Evolutionary conservation across 1,140 invertebrate species (phyloP).

Genomic region (Ceratoteleas bidentatus): DNA sequence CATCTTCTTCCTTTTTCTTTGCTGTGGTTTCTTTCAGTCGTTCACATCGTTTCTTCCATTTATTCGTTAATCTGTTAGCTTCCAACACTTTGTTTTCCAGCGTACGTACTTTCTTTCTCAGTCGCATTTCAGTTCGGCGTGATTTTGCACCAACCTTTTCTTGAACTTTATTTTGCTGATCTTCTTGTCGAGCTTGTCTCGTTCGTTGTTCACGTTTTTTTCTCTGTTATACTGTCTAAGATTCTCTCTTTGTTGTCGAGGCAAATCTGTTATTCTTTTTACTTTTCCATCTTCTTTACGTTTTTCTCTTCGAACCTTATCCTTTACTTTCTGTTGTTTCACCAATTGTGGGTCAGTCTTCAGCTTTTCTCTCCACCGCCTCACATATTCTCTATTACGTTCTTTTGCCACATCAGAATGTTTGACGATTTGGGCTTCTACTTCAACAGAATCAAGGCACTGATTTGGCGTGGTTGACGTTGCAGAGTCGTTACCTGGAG

Average conservation of each 20-base stretch:
- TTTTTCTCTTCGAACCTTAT: slow-evolving; percentile 4
- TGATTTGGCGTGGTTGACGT: background rate
- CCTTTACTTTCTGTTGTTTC: background rate
- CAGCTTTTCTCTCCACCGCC: slow-evolving; percentile 8
- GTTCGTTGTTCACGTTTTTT: slow-evolving; percentile 12
- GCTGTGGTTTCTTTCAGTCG: background rate
- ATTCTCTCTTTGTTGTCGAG: background rate
- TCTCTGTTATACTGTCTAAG: slow-evolving; percentile 10
- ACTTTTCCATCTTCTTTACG: slow-evolving; percentile 3
- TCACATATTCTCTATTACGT: slow-evolving; percentile 2
- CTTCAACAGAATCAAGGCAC: background rate
- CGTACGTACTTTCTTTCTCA: slow-evolving; percentile 1
- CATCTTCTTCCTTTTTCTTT: slow-evolving; percentile 4
- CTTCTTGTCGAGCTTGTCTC: slow-evolving; percentile 2
- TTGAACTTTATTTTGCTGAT: slow-evolving; percentile 4
- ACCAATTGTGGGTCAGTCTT: background rate
- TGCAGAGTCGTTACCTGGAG: background rate
- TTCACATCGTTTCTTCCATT: slow-evolving; percentile 16
- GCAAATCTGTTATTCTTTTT: background rate
- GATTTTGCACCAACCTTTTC: background rate
- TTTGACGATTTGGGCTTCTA: background rate
- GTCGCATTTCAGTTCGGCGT: slow-evolving; percentile 12
- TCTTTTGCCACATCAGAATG: background rate
- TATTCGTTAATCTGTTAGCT: background rate
- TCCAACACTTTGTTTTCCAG: slow-evolving; percentile 4